These are phyloP conservation scores for Rhagoletis pomonella DNA, from an alignment of 1,140 invertebrate species.

Conservation along the genomic window DNA sequence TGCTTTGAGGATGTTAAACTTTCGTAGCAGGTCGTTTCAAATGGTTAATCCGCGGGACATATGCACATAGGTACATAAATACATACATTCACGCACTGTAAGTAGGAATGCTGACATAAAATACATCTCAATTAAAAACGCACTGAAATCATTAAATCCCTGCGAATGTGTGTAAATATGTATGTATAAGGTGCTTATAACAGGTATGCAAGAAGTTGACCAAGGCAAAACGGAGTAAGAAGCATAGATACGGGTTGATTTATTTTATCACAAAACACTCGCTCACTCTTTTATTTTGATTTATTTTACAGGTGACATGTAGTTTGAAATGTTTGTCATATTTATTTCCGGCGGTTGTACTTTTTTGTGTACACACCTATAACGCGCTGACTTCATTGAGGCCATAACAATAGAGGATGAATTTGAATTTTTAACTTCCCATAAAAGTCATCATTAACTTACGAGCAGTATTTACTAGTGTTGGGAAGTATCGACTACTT, in stretches of 20 bases:
- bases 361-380: no score
- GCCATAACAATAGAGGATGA: no score
- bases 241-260: constrained; percentile 8
- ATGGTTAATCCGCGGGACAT: background rate
- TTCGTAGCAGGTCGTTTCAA: background rate
- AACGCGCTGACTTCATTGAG: no score
- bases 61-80: background rate
- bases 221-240: background rate
- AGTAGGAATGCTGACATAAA: background rate
- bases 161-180: background rate
- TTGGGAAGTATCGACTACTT: no score
- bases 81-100: background rate
- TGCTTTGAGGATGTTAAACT: background rate
- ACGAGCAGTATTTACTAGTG: no score
- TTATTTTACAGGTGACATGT: constrained; percentile 2
- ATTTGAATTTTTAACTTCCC: no score
- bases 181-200: background rate
- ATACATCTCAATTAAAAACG: constrained; percentile 1
- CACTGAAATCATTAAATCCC: background rate
- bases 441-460: no score
- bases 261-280: constrained; percentile 8
- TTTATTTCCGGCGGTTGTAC: background rate
- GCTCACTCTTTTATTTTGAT: background rate
- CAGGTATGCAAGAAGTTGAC: background rate
- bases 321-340: constrained; percentile 23